Evolutionary conservation across 2,113 vertebrate genomes (phyloP).

Genomic region (Guaruba guarouba): DNA sequence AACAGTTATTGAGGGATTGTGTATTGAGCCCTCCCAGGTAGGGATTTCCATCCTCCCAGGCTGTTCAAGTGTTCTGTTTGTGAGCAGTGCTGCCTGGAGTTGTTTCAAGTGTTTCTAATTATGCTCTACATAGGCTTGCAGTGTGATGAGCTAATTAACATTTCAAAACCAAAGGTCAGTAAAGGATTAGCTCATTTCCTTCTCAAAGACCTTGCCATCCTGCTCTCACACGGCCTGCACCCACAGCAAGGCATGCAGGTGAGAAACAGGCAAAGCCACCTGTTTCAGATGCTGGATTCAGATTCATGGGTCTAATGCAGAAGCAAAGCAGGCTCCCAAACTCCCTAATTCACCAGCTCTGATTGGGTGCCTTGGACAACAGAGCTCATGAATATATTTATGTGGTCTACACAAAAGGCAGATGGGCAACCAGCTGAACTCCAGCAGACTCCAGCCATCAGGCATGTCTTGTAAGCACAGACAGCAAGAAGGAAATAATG

Average conservation of each 20-base stretch:
- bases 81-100: rapidly evolving
- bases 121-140: neutral
- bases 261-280: neutral
- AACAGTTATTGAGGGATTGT: neutral
- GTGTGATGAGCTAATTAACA: neutral
- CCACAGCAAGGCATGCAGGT: neutral
- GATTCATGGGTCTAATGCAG: neutral
- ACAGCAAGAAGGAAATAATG: neutral
- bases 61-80: neutral
- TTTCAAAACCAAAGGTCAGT: neutral
- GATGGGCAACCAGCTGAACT: neutral
- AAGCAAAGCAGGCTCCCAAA: neutral
- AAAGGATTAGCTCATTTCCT: neutral
- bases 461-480: neutral
- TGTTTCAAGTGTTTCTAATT: neutral
- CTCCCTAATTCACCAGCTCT: neutral
- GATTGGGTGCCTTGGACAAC: neutral
- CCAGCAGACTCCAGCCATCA: neutral
- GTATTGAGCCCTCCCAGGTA: neutral
- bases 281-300: neutral
- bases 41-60: neutral
- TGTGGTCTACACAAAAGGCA: neutral
- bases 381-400: neutral
- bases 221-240: neutral
- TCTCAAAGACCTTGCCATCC: neutral